Base-by-base conservation (phyloP, 2,113 vertebrate genomes). In the Agelaius phoeniceus region DNA sequence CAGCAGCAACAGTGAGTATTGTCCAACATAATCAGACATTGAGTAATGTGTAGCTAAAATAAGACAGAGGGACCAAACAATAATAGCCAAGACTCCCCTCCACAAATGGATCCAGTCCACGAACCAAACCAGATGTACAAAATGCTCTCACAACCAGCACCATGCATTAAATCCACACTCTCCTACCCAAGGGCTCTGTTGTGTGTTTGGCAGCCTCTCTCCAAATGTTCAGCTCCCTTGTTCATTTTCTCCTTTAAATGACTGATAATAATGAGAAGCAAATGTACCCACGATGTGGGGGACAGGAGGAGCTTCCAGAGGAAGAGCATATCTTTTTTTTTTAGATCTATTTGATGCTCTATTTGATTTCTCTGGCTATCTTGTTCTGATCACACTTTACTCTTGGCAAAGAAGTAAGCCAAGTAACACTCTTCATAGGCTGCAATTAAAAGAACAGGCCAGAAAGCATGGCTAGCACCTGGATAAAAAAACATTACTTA, bases 1-100 rank as follows among this genome's bases (percentile, higher is more conserved):
- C 88, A 90, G 75, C 31, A 86, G 83, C 61, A 86, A 91, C 7
- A 15, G 31, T 61, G 85, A 90, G 87, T 43, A 78, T 78, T 84
- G 57, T 92, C 93, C 88, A 92, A 81, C 85, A 94, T 92, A 96
- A 96, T 94, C 96, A 97, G 96, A 97, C 96, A 87, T 68, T 96
- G 93, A 96, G 90, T 96, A 96, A 97, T 93, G 57, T 46, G 77
- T 89, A 81, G 33, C 80, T 93, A 93, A 96, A 96, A 90, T 72
- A 91, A 93, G 83, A 86, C 65, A 90, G 49, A 92, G 81, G 61
- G 73, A 84, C 26, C 57, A 67, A 86, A 28, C 12, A 83, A 22
- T 22, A 78, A 93, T 12, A 87, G 74, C 69, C 73, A 93, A 89
- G 24, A 24, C 62, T 65, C 35, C 51, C 21, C 66, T 82, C 46